Conservation (phyloP, 1,140 invertebrate genomes). For the Anastrepha obliqua region DNA sequence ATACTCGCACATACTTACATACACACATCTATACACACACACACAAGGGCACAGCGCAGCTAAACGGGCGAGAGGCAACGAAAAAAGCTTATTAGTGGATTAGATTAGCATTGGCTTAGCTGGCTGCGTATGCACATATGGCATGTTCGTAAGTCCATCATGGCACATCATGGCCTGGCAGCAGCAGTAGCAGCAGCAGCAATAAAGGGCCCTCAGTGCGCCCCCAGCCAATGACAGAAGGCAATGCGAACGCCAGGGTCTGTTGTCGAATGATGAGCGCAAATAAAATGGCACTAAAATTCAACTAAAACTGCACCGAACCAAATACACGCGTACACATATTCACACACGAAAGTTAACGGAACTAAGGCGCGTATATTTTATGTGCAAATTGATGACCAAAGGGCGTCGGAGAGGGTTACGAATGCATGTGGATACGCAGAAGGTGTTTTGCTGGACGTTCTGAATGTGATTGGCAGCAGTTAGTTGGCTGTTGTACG, state of each 20-base stretch:
- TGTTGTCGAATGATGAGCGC: background rate
- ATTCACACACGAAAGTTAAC: background rate
- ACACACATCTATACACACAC: background rate
- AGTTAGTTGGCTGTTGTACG: background rate
- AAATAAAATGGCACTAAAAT: conserved; percentile 47
- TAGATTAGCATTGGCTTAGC: conserved; percentile 42
- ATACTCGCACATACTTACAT: too few species aligned
- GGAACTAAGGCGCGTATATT: background rate
- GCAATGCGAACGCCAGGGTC: background rate
- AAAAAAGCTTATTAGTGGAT: conserved; percentile 43
- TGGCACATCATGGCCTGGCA: background rate
- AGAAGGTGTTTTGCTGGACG: background rate
- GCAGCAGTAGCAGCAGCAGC: too few species aligned
- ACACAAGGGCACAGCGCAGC: background rate
- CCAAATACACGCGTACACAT: background rate
- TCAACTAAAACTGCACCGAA: conserved; percentile 20
- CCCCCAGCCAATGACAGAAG: conserved; percentile 19
- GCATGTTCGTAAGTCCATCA: background rate
- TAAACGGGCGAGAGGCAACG: background rate
- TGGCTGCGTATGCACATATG: background rate
- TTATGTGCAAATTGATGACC: background rate
- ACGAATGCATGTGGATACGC: background rate
- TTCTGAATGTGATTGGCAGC: background rate
- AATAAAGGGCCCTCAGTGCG: background rate
- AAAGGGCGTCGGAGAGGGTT: background rate